phyloP scores from a whole-genome alignment of 2,888 invertebrate species.

The Nemapogon koenigi region DNA sequence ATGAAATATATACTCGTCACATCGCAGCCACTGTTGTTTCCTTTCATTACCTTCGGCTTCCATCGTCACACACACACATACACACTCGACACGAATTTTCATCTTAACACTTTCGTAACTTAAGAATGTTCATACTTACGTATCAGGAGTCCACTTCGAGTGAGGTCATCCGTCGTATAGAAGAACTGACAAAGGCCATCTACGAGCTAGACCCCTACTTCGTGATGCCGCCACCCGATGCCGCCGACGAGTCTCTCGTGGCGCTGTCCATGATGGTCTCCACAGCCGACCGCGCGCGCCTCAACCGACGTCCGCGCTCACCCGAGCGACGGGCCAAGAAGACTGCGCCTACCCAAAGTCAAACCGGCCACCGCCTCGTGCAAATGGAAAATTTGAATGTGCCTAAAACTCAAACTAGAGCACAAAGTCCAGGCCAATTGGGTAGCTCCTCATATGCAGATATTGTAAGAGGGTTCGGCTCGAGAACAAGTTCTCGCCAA shows the following conservation, averaged over 20 bases:
- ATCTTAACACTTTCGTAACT: constrained; percentile 47
- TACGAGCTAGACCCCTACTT: constrained; percentile 79
- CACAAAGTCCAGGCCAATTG: constrained; percentile 72
- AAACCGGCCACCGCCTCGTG: constrained; percentile 10
- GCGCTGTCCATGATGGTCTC: constrained; percentile 43
- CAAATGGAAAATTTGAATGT: constrained; percentile 12
- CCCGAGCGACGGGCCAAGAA: constrained; percentile 46
- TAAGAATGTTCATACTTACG: constrained; percentile 63
- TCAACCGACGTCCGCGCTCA: constrained; percentile 55
- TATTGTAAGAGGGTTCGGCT: constrained; percentile 71
- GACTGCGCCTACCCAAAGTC: constrained; percentile 13
- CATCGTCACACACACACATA: constrained; percentile 15
- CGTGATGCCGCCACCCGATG: constrained; percentile 65
- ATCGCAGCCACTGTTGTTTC: constrained; percentile 49
- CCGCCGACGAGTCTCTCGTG: constrained; percentile 72
- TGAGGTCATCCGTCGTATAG: constrained; percentile 73
- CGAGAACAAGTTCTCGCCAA: too few species aligned
- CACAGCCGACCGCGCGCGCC: constrained; percentile 27
- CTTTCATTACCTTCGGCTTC: constrained; percentile 35
- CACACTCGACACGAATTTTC: constrained; percentile 20
- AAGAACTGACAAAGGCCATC: constrained; percentile 74
- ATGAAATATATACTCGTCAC: constrained; percentile 43
- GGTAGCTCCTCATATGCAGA: constrained; percentile 82
- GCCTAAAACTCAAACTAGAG: constrained; percentile 36
- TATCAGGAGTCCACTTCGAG: constrained; percentile 71